Evolutionary conservation across 1,140 invertebrate genomes (phyloP).

Genomic region (Phymastichus coffea): DNA sequence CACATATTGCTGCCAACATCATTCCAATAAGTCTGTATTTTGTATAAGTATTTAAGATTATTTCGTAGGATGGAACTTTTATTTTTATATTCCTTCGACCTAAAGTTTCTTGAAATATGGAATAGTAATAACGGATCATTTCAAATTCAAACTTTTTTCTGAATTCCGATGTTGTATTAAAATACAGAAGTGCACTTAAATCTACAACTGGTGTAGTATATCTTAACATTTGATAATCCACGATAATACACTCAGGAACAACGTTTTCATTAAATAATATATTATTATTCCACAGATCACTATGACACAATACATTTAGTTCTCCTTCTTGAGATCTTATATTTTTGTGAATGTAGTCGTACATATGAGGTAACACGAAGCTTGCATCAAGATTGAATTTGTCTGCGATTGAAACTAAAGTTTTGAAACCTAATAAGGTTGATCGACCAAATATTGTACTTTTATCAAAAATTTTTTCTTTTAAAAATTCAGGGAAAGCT

Average conservation of each 20-base stretch:
- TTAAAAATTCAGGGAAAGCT: slow-evolving; percentile 34
- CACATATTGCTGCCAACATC: neutral
- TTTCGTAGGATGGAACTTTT: neutral
- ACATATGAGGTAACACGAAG: neutral
- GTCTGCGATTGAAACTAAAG: neutral
- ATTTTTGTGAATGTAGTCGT: neutral
- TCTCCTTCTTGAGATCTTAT: neutral
- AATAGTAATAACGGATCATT: slow-evolving; percentile 1
- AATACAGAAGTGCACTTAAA: neutral
- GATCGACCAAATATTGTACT: neutral
- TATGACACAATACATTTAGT: slow-evolving; percentile 1
- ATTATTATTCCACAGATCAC: slow-evolving; percentile 18
- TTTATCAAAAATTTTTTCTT: slow-evolving; percentile 16
- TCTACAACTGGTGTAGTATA: slow-evolving; percentile 7
- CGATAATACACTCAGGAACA: slow-evolving; percentile 4
- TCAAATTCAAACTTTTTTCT: neutral
- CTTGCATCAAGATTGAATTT: neutral
- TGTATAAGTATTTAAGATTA: neutral
- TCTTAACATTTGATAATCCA: slow-evolving; percentile 13
- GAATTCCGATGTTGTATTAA: neutral
- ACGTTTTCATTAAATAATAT: neutral
- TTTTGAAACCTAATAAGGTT: neutral
- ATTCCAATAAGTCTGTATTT: slow-evolving; percentile 1
- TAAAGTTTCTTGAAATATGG: neutral
- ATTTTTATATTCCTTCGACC: neutral